Percentiles rank a stretch among this genome's conserved stretches.
Evolutionary conservation across 1,140 invertebrate species (phyloP).

Genomic region (Neodiprion lecontei): DNA sequence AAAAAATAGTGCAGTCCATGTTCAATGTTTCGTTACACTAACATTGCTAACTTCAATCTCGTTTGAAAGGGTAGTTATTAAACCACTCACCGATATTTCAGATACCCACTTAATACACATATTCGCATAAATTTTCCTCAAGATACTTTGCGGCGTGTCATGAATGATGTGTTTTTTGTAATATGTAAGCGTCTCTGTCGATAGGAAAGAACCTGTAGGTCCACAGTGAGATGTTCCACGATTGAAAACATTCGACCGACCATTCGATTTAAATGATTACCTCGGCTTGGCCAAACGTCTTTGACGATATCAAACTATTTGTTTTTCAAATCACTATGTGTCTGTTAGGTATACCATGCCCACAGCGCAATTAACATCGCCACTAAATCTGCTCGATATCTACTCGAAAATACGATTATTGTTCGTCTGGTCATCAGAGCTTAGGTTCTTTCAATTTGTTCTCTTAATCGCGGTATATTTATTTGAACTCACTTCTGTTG

Average conservation of each 20-base stretch:
- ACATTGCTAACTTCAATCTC: too few species aligned
- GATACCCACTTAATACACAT: too few species aligned
- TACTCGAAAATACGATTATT: too few species aligned
- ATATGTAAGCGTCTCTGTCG: neutral
- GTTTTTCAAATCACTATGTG: neutral
- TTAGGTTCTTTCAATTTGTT: too few species aligned
- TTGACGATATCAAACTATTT: neutral
- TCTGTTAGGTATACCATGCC: neutral
- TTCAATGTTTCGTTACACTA: too few species aligned
- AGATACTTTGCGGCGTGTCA: neutral
- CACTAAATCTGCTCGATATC: neutral
- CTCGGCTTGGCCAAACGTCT: neutral
- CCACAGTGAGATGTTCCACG: neutral
- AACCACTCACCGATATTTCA: too few species aligned
- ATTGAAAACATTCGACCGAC: neutral
- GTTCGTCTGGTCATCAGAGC: too few species aligned
- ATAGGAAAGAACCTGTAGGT: neutral
- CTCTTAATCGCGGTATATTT: too few species aligned
- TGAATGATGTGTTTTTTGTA: neutral
- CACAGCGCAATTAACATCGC: neutral
- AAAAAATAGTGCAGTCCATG: too few species aligned
- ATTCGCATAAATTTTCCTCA: neutral
- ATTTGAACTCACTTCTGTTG: too few species aligned
- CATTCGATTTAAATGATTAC: conserved; percentile 4
- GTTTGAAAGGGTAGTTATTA: too few species aligned